Evolutionary conservation across 2,888 invertebrate genomes (phyloP).

Genomic region (Sturmia bella): DNA sequence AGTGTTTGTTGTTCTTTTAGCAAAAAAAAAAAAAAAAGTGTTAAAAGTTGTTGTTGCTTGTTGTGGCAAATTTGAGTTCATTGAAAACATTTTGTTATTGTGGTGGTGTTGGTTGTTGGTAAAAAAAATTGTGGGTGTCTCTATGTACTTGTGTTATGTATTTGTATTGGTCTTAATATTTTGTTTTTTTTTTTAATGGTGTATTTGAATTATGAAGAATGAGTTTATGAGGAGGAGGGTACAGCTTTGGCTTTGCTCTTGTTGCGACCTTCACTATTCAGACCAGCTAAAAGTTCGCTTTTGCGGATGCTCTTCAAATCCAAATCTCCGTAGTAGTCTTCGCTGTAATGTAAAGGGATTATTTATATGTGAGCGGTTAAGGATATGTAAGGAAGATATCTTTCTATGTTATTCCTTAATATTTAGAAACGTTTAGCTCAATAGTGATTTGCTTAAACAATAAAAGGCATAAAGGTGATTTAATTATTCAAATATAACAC

Average conservation of each 20-base stretch:
- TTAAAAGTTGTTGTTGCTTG: slow-evolving; percentile 33
- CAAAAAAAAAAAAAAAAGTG: slow-evolving; percentile 59
- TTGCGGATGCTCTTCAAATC: slow-evolving; percentile 97
- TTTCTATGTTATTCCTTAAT: slow-evolving; percentile 21
- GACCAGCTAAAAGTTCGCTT: slow-evolving; percentile 93
- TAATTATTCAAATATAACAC: slow-evolving; percentile 11
- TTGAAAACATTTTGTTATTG: slow-evolving; percentile 40
- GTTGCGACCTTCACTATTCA: slow-evolving; percentile 82
- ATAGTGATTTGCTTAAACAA: slow-evolving; percentile 30
- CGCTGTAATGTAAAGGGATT: slow-evolving; percentile 86
- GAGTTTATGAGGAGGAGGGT: slow-evolving; percentile 79
- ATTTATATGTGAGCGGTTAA: slow-evolving; percentile 79
- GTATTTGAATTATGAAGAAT: slow-evolving; percentile 61
- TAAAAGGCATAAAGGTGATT: slow-evolving; percentile 41
- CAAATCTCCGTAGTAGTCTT: slow-evolving; percentile 98
- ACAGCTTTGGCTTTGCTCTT: slow-evolving; percentile 83
- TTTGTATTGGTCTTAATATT: slow-evolving; percentile 47
- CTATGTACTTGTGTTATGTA: slow-evolving; percentile 38
- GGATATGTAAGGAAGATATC: slow-evolving; percentile 72
- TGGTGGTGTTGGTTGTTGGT: slow-evolving; percentile 45
- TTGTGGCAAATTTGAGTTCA: slow-evolving; percentile 36
- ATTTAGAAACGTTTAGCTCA: slow-evolving; percentile 33
- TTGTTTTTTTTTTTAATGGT: slow-evolving; percentile 40
- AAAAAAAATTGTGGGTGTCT: slow-evolving; percentile 24
- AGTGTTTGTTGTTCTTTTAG: slow-evolving; percentile 54